Conservation (phyloP, 2,888 invertebrate species). For the Cylindroiulus punctatus region DNA sequence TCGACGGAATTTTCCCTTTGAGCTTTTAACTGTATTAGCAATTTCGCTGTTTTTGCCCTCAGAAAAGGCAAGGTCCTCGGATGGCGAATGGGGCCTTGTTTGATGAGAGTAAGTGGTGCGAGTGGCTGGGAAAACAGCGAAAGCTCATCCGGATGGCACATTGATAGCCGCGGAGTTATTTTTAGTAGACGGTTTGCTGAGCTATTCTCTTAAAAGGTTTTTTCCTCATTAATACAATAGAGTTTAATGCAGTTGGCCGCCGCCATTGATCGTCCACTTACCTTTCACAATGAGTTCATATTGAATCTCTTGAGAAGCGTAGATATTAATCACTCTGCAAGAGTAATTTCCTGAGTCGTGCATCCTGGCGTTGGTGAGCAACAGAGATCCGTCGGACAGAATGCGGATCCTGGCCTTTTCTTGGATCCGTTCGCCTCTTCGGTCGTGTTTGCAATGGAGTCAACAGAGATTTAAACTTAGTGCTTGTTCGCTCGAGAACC, state of each 20-base stretch:
- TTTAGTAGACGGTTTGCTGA: background rate
- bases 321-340: slow-evolving; percentile 55
- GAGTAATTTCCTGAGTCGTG: slow-evolving; percentile 56
- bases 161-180: background rate
- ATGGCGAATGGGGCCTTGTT: background rate
- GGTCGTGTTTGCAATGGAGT: background rate
- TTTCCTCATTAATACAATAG: slow-evolving; percentile 37
- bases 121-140: slow-evolving; percentile 24
- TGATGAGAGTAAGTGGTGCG: slow-evolving; percentile 10
- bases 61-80: background rate
- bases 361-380: slow-evolving; percentile 52
- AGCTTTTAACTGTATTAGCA: slow-evolving; percentile 28
- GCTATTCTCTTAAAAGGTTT: slow-evolving; percentile 34
- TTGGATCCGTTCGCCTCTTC: slow-evolving; percentile 55
- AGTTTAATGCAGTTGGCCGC: slow-evolving; percentile 27
- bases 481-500: background rate
- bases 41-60: background rate
- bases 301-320: slow-evolving; percentile 54
- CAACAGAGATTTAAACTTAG: slow-evolving; percentile 3
- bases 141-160: slow-evolving; percentile 27
- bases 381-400: slow-evolving; percentile 54
- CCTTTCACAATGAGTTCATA: slow-evolving; percentile 56
- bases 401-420: slow-evolving; percentile 55
- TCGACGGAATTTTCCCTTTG: background rate
- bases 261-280: slow-evolving; percentile 51